A percentile compares a stretch with the other conserved stretches of the same genome.
Conservation (phyloP, 2,797 vertebrate species). For the Emydoidea blandingii region DNA sequence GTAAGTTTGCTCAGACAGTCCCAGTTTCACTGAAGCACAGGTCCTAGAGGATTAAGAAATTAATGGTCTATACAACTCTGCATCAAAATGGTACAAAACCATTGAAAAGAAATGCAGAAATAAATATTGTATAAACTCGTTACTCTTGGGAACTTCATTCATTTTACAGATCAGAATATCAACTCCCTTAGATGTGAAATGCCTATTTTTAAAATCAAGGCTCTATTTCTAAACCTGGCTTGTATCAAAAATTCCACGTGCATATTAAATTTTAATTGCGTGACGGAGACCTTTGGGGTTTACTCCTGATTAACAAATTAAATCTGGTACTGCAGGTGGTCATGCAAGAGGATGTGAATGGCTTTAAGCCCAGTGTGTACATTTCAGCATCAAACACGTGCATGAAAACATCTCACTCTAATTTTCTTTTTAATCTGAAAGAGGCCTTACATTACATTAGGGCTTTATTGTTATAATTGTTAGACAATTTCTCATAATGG, state of each 20-base stretch:
- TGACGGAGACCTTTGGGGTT: constrained; percentile 46
- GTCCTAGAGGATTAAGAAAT: constrained; percentile 51
- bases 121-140: constrained; percentile 67
- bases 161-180: constrained; percentile 70
- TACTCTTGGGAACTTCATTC: constrained; percentile 65
- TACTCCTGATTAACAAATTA: constrained; percentile 61
- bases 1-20: not conserved
- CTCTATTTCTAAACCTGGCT: constrained; percentile 75
- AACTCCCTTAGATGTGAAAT: constrained; percentile 59
- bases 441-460: not conserved
- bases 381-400: not conserved
- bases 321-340: constrained; percentile 41
- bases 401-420: not conserved
- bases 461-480: not conserved
- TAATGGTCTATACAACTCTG: constrained; percentile 26
- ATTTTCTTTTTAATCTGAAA: constrained; percentile 25
- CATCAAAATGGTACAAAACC: constrained; percentile 58
- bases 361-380: not conserved
- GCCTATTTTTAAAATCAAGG: constrained; percentile 70
- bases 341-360: constrained; percentile 15
- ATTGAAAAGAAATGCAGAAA: constrained; percentile 49
- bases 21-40: constrained; percentile 1
- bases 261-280: constrained; percentile 66
- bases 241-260: constrained; percentile 60
- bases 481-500: not conserved